These are phyloP conservation scores for Anthoscopus minutus DNA, from an alignment of 2,113 vertebrate species.

Conservation along the genomic window DNA sequence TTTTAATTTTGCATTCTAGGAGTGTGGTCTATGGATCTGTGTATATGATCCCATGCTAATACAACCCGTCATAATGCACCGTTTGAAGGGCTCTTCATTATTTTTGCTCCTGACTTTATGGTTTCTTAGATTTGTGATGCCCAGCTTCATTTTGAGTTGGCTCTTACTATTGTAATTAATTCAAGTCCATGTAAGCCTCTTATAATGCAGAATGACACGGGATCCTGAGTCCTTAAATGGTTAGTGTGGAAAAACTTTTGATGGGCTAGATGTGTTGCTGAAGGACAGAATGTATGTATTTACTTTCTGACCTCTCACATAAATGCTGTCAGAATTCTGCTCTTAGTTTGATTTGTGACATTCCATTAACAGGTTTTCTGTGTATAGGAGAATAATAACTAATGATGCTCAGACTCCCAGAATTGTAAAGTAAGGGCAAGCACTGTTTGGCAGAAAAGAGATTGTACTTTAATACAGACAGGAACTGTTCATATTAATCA, in stretches of 20 bases:
- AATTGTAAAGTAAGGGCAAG: background rate
- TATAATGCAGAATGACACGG: background rate
- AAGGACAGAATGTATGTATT: constrained; percentile 5
- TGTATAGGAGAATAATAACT: constrained; percentile 1
- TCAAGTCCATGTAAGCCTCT: background rate
- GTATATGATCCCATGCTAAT: background rate
- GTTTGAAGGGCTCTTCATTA: background rate
- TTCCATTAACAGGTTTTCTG: constrained; percentile 48
- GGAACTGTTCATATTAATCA: constrained; percentile 15
- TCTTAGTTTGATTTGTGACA: constrained; percentile 20
- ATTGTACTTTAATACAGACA: background rate
- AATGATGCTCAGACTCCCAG: constrained; percentile 24
- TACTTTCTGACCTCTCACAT: constrained; percentile 1
- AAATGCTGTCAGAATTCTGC: constrained; percentile 3
- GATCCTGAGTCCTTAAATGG: background rate
- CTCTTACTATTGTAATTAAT: background rate
- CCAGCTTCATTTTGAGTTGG: background rate
- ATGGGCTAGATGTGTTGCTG: background rate
- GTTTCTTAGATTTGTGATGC: background rate
- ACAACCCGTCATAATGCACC: background rate
- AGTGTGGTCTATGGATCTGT: background rate
- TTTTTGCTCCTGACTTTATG: background rate
- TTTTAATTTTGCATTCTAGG: background rate
- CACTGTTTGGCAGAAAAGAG: constrained; percentile 4
- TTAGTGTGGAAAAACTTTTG: background rate